phyloP scores from a whole-genome alignment of 2,888 invertebrate species.

The Sympetrum striolatum region DNA sequence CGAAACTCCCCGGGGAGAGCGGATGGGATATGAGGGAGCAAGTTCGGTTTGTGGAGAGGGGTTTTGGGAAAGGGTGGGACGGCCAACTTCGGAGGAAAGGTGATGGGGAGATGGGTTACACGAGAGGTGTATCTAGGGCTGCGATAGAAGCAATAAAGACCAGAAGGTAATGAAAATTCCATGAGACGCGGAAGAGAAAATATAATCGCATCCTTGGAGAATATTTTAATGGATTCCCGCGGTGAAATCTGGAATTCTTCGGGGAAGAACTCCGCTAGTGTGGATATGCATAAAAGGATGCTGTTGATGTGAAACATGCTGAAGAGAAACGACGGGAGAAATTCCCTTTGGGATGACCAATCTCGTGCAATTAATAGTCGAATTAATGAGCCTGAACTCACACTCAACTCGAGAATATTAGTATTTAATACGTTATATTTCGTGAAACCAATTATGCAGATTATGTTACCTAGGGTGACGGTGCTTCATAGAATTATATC shows the following conservation, averaged over 20 bases:
- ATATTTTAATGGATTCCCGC: neutral
- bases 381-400: neutral
- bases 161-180: neutral
- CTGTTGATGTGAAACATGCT: neutral
- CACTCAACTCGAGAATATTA: too few relatives aligned
- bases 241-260: neutral
- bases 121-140: neutral
- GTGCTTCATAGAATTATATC: too few relatives aligned
- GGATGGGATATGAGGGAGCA: slow-evolving; percentile 1
- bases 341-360: neutral
- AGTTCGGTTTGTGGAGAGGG: neutral
- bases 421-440: too few relatives aligned
- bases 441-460: too few relatives aligned
- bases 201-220: neutral
- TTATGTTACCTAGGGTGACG: too few relatives aligned
- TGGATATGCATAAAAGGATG: neutral
- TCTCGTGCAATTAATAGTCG: neutral
- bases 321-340: neutral
- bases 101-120: neutral
- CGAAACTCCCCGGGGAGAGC: neutral
- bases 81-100: neutral
- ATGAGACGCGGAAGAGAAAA: neutral
- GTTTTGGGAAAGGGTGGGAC: neutral
- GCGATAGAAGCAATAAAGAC: neutral
- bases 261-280: neutral